Conservation (phyloP, 2,797 vertebrate species). For the Coregonus sp. region DNA sequence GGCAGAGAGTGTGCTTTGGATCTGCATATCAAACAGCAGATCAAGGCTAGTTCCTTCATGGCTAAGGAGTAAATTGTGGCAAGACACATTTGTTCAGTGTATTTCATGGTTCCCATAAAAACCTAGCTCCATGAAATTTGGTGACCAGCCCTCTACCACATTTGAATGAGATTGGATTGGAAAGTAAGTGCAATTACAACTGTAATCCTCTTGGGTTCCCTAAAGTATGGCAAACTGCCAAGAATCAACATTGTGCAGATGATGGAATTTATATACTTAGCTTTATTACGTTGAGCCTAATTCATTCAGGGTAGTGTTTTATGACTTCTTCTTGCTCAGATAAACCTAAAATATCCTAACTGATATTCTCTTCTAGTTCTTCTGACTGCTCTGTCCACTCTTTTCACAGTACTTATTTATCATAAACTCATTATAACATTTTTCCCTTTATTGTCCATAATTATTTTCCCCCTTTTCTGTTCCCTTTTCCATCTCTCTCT, state of each 20-base stretch:
- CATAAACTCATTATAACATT: not conserved
- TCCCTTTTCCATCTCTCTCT: not conserved
- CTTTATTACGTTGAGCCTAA: not conserved
- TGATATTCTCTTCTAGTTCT: not conserved
- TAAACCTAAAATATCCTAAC: not conserved
- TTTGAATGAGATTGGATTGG: not conserved
- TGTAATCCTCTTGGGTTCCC: not conserved
- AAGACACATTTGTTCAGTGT: not conserved
- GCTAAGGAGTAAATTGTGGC: not conserved
- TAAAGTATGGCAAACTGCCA: not conserved
- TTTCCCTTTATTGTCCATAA: not conserved
- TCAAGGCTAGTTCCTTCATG: no score
- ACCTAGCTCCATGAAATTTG: no score
- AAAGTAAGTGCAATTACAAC: not conserved
- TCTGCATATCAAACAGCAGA: no score
- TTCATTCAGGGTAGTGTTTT: not conserved
- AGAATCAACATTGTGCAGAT: not conserved
- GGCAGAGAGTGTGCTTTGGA: not conserved
- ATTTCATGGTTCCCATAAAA: not conserved
- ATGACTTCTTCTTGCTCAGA: not conserved
- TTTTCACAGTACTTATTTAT: not conserved
- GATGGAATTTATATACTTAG: no score
- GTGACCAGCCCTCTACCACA: no score
- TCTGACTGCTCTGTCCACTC: not conserved
- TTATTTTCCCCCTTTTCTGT: not conserved